Conservation (phyloP, 1,140 invertebrate genomes). For the Pseudachorutes palmiensis region DNA sequence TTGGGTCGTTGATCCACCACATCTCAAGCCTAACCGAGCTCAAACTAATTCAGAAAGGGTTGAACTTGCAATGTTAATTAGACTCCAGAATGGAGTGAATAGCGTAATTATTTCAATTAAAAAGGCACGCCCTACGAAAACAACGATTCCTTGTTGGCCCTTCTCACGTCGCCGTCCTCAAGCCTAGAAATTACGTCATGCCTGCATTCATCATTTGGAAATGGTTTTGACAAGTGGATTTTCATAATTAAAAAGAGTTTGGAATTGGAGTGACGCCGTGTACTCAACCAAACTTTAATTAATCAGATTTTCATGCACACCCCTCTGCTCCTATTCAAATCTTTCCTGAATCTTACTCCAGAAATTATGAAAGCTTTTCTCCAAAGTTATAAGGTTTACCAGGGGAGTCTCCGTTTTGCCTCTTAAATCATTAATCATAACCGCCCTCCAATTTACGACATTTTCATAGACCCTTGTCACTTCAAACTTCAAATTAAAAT, state of each 20-base stretch:
- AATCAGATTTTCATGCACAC: neutral
- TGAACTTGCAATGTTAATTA: too few species aligned
- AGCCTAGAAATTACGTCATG: too few species aligned
- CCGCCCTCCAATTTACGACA: neutral
- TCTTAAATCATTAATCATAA: conserved; percentile 10
- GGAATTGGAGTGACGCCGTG: neutral
- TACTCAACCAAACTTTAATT: conserved; percentile 7
- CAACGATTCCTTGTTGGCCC: too few species aligned
- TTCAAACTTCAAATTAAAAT: conserved; percentile 13
- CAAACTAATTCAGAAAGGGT: too few species aligned
- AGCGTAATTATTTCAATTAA: too few species aligned
- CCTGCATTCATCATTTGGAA: neutral
- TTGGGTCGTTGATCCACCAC: too few species aligned
- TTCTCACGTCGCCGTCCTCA: too few species aligned
- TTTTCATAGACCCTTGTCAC: conserved; percentile 1
- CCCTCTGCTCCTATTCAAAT: neutral
- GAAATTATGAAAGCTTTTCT: neutral
- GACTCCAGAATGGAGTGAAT: too few species aligned
- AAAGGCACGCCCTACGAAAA: too few species aligned
- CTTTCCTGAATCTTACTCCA: neutral
- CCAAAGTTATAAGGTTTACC: neutral
- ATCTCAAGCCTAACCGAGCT: too few species aligned
- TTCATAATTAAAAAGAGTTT: neutral
- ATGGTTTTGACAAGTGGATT: neutral
- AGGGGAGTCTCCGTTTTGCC: neutral